These are phyloP conservation scores for Noturus placidus DNA, from an alignment of 2,113 vertebrate genomes.

Conservation along the genomic window DNA sequence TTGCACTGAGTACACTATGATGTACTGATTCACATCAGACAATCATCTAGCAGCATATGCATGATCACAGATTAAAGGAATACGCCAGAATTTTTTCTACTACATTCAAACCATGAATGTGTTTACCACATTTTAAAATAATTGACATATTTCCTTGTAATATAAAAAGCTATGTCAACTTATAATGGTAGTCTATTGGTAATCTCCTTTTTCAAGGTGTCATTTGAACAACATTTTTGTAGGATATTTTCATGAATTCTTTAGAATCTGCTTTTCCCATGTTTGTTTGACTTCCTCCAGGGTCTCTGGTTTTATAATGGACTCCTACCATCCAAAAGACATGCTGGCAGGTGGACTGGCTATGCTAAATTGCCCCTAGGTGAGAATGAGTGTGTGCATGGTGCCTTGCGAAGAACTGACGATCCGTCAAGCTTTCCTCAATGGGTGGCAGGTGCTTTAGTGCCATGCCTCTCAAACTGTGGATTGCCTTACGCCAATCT, in stretches of 20 bases:
- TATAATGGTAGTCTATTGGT: not conserved
- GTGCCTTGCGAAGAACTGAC: not conserved
- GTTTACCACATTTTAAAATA: not conserved
- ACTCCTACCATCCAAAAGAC: not conserved
- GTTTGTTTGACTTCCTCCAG: not conserved
- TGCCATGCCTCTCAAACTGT: not conserved
- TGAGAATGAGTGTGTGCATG: not conserved
- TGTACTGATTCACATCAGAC: not conserved
- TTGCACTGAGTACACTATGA: not conserved
- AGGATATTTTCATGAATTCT: not conserved
- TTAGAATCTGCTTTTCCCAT: not conserved
- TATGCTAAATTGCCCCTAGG: not conserved
- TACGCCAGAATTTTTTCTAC: not conserved
- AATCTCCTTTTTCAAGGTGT: not conserved
- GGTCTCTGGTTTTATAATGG: not conserved
- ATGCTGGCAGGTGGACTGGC: not conserved
- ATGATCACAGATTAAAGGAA: not conserved
- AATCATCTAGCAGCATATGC: not conserved
- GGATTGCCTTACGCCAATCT: not conserved
- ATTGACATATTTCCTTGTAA: too few relatives aligned
- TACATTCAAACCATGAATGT: not conserved
- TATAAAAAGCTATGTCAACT: not conserved
- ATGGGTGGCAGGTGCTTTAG: not conserved
- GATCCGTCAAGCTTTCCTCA: not conserved
- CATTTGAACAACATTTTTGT: not conserved